These are phyloP conservation scores for Cremastinae sp. DNA, from an alignment of 2,888 invertebrate species.

Conservation along the genomic window DNA sequence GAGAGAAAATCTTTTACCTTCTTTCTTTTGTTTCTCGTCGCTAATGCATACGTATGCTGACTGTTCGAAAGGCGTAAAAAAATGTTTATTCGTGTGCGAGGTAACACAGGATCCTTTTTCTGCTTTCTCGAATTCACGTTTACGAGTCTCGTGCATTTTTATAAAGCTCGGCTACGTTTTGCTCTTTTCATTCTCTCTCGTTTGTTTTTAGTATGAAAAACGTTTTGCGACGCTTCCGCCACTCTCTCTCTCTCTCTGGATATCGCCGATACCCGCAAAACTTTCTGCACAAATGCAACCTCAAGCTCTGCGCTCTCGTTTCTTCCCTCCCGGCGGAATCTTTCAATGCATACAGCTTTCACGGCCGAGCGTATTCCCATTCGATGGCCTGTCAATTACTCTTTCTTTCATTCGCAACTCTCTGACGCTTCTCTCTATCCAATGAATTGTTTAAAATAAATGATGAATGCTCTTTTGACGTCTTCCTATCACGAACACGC, in stretches of 20 bases:
- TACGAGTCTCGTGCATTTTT: background rate
- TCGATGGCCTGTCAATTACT: slow-evolving; percentile 59
- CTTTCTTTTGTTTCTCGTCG: slow-evolving; percentile 35
- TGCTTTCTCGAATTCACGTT: background rate
- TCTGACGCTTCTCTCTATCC: slow-evolving; percentile 13
- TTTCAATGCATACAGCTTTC: slow-evolving; percentile 42
- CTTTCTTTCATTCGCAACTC: slow-evolving; percentile 1
- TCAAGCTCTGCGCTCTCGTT: slow-evolving; percentile 30
- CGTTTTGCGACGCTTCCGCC: slow-evolving; percentile 14
- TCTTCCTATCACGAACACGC: too few species aligned
- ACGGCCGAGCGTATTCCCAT: slow-evolving; percentile 47
- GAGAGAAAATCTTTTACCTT: slow-evolving; percentile 11
- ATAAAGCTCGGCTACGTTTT: slow-evolving; percentile 38
- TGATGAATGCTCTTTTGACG: background rate
- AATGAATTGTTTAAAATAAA: background rate
- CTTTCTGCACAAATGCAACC: background rate
- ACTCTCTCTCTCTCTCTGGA: slow-evolving; percentile 22
- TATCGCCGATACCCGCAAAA: background rate
- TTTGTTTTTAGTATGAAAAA: slow-evolving; percentile 17
- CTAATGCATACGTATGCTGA: background rate
- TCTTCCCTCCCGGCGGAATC: background rate
- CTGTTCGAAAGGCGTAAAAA: too few species aligned
- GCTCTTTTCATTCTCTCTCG: slow-evolving; percentile 8
- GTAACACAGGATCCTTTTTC: too few species aligned
- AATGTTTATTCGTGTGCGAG: too few species aligned